These are phyloP conservation scores for Isotomurus palustris DNA, from an alignment of 2,888 invertebrate genomes.

Conservation along the genomic window DNA sequence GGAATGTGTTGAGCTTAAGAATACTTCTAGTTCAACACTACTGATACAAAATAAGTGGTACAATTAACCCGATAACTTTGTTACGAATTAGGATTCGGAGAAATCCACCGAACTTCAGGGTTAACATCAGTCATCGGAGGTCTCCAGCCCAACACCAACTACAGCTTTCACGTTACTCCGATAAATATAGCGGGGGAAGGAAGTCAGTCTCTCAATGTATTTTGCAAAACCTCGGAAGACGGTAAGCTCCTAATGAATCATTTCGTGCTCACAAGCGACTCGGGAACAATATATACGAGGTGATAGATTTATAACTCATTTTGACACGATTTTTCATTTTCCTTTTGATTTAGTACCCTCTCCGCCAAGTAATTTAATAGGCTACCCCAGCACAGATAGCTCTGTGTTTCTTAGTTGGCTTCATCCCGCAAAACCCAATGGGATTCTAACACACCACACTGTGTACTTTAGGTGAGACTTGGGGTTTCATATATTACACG, in stretches of 20 bases:
- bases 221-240: slow-evolving; percentile 44
- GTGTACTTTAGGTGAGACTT: slow-evolving; percentile 45
- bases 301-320: not conserved
- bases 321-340: not conserved
- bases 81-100: slow-evolving; percentile 25
- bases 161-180: slow-evolving; percentile 41
- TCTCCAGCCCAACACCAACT: slow-evolving; percentile 40
- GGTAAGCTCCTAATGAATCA: no score
- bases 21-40: no score
- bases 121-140: slow-evolving; percentile 40
- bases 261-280: no score
- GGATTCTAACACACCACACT: slow-evolving; percentile 39
- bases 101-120: slow-evolving; percentile 39
- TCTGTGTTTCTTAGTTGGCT: slow-evolving; percentile 43
- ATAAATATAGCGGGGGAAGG: slow-evolving; percentile 42
- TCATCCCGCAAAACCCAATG: slow-evolving; percentile 37
- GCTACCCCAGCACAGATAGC: slow-evolving; percentile 39
- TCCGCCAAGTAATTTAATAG: slow-evolving; percentile 40
- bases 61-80: no score
- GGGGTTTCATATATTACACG: not conserved
- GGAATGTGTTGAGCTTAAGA: slow-evolving; percentile 8
- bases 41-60: no score
- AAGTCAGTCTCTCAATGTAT: slow-evolving; percentile 34
- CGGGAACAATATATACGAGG: not conserved
- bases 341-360: slow-evolving; percentile 35